These are phyloP conservation scores for Ceratina australensis DNA, from an alignment of 1,140 invertebrate genomes.

Conservation along the genomic window DNA sequence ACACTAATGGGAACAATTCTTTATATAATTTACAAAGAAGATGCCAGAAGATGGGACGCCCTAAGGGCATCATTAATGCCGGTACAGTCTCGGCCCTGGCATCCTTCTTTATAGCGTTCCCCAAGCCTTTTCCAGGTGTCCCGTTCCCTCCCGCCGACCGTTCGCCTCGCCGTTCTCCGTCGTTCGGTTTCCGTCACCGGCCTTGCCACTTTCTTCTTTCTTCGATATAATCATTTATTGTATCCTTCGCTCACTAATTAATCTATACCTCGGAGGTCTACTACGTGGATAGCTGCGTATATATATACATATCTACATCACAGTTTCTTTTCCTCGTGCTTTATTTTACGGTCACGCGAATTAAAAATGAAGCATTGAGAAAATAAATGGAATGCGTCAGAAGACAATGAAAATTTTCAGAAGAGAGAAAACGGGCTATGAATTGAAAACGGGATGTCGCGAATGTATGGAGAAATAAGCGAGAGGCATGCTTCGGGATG, in stretches of 20 bases:
- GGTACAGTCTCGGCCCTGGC: slow-evolving; percentile 53
- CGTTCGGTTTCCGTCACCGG: slow-evolving; percentile 53
- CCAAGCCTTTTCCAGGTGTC: slow-evolving; percentile 47
- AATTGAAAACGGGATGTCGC: slow-evolving; percentile 27
- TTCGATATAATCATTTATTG: slow-evolving; percentile 70
- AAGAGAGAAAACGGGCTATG: neutral
- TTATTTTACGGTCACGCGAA: slow-evolving; percentile 10
- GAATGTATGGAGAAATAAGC: neutral
- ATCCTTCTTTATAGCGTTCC: slow-evolving; percentile 69
- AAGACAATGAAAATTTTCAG: slow-evolving; percentile 34
- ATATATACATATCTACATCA: neutral
- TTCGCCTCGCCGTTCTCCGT: slow-evolving; percentile 44
- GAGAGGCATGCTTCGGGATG: neutral
- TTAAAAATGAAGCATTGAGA: slow-evolving; percentile 49
- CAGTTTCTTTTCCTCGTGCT: neutral
- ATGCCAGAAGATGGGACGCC: slow-evolving; percentile 52
- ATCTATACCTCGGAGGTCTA: slow-evolving; percentile 53
- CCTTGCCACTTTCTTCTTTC: slow-evolving; percentile 48
- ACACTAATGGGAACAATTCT: slow-evolving; percentile 66
- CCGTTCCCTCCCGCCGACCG: slow-evolving; percentile 34
- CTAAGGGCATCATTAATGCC: slow-evolving; percentile 75
- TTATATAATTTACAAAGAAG: slow-evolving; percentile 65
- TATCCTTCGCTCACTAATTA: slow-evolving; percentile 65
- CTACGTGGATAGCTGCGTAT: too few species aligned
- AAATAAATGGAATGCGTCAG: slow-evolving; percentile 15